Conservation (phyloP, 2,797 vertebrate genomes). For the Mycteria americana region DNA sequence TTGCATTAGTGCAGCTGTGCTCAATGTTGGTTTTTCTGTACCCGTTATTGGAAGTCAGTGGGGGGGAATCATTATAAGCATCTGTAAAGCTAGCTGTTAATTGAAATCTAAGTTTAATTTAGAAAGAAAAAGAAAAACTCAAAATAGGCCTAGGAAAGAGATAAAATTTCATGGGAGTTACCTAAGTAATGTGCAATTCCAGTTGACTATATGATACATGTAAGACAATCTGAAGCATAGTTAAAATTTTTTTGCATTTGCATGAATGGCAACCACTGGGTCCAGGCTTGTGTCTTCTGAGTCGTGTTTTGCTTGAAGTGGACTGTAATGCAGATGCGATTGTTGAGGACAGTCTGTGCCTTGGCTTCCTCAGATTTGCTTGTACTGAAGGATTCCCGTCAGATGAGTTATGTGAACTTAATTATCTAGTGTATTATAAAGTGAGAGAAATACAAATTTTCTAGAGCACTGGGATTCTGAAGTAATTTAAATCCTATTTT, state of each 20-base stretch:
- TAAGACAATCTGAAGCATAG: background rate
- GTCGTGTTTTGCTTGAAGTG: background rate
- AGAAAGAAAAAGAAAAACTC: background rate
- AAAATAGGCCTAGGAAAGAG: background rate
- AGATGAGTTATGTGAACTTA: background rate
- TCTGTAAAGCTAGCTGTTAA: background rate
- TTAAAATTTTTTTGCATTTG: background rate
- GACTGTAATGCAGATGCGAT: background rate
- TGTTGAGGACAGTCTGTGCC: background rate
- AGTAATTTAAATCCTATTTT: background rate
- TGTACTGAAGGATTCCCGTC: background rate
- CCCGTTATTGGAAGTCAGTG: background rate
- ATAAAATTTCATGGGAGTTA: background rate
- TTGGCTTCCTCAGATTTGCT: background rate
- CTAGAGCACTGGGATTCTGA: background rate
- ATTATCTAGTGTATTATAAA: background rate
- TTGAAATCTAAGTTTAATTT: background rate
- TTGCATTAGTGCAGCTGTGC: background rate
- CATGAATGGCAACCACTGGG: background rate
- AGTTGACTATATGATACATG: background rate
- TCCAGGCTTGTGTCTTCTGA: background rate
- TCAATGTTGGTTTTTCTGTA: background rate
- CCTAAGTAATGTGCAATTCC: background rate
- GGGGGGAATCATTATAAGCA: background rate
- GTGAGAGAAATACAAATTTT: background rate